Evolutionary conservation across 2,113 vertebrate species (phyloP).

Genomic region (Chaetodon trifascialis): DNA sequence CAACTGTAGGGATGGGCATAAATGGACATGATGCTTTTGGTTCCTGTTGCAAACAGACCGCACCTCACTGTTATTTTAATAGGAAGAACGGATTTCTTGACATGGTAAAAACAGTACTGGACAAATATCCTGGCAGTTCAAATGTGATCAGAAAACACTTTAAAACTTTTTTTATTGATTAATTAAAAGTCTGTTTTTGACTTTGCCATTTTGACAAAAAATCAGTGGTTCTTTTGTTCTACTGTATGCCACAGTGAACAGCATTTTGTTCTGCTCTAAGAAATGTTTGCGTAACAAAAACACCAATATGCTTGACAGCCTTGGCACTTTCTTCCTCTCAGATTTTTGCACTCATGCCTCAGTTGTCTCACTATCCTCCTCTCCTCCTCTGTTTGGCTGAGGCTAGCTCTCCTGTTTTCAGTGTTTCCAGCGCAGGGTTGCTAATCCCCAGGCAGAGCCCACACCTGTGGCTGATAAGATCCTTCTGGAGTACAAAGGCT

Average conservation of each 20-base stretch:
- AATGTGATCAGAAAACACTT: neutral
- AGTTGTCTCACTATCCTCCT: constrained; percentile 19
- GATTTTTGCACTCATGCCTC: constrained; percentile 17
- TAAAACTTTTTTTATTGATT: neutral
- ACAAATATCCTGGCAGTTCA: neutral
- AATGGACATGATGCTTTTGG: no score
- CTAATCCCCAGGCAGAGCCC: constrained; percentile 88
- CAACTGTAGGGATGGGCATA: neutral
- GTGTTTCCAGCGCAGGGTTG: constrained; percentile 89
- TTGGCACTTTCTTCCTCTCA: constrained; percentile 16
- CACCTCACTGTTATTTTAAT: neutral
- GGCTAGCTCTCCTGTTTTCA: constrained; percentile 60
- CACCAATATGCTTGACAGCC: constrained; percentile 21
- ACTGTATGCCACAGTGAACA: neutral
- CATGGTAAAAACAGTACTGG: neutral
- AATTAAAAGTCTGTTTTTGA: neutral
- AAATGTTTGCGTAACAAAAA: constrained; percentile 34
- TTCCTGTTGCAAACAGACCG: no score
- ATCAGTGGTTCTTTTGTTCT: neutral
- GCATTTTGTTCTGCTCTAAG: constrained; percentile 4
- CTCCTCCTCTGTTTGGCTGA: constrained; percentile 42
- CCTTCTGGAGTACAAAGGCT: constrained; percentile 95
- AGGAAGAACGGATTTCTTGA: neutral
- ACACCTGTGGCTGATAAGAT: constrained; percentile 97
- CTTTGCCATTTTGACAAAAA: no score